Evolutionary conservation across 2,113 vertebrate species (phyloP).

Genomic region (Vulpes ferrilata): DNA sequence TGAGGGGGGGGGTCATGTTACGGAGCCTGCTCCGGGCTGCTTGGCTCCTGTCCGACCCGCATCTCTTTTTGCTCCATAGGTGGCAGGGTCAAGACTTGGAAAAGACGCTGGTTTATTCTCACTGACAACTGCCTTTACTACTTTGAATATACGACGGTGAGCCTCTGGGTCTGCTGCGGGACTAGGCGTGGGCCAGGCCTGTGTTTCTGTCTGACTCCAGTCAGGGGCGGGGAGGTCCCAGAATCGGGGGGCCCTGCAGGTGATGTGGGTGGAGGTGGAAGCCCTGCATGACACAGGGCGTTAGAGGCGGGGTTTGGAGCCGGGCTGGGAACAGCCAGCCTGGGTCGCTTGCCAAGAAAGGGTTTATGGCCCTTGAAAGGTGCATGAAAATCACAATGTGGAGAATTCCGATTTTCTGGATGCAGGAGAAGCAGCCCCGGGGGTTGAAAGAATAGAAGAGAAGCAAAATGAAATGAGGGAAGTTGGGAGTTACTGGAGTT

Average conservation of each 20-base stretch:
- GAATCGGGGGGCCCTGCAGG: background rate
- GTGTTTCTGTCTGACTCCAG: rapidly evolving
- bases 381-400: rapidly evolving
- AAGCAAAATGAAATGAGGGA: rapidly evolving
- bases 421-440: background rate
- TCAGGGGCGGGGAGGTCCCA: background rate
- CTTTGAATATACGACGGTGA: constrained; percentile 99
- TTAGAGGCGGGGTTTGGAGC: background rate
- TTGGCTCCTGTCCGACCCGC: constrained; percentile 4
- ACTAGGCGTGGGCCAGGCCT: background rate
- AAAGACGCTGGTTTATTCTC: constrained; percentile 98
- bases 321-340: rapidly evolving
- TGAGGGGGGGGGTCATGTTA: background rate
- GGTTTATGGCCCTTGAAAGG: background rate
- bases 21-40: rapidly evolving
- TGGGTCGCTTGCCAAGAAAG: background rate
- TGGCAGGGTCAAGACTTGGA: constrained; percentile 99
- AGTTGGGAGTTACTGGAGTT: background rate
- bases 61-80: constrained; percentile 88
- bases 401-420: background rate
- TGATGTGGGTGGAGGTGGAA: rapidly evolving
- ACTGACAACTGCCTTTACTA: constrained; percentile 99
- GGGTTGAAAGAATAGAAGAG: no score
- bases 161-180: constrained; percentile 54
- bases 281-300: rapidly evolving